These are phyloP conservation scores for Rhynchotus rufescens DNA, from an alignment of 2,797 vertebrate species.

Conservation along the genomic window DNA sequence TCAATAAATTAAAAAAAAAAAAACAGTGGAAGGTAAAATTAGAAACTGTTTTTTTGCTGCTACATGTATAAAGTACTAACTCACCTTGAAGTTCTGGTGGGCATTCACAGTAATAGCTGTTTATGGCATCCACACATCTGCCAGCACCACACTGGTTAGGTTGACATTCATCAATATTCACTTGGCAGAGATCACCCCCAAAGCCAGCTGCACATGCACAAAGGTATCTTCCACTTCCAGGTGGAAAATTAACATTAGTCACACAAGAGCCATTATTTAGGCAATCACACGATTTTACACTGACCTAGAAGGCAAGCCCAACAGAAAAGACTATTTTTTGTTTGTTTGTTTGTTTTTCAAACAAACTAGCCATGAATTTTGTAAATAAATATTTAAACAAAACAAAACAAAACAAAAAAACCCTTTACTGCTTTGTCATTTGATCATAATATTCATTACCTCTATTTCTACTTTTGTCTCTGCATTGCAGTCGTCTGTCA, in stretches of 20 bases:
- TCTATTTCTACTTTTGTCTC: constrained; percentile 78
- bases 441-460: constrained; percentile 75
- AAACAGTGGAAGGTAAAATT: background rate
- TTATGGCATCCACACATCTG: constrained; percentile 83
- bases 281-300: constrained; percentile 86
- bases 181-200: constrained; percentile 84
- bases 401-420: constrained; percentile 61
- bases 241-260: constrained; percentile 77
- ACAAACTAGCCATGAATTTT: background rate
- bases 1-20: background rate
- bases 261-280: constrained; percentile 88
- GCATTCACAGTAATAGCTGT: constrained; percentile 88
- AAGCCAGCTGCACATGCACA: constrained; percentile 87
- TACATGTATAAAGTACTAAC: background rate
- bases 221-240: constrained; percentile 83
- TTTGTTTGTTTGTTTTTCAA: background rate
- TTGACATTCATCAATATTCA: constrained; percentile 84
- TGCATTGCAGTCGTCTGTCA: constrained; percentile 86
- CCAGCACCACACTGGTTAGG: constrained; percentile 87
- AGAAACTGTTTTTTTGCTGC: background rate
- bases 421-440: background rate
- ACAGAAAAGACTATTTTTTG: constrained; percentile 29
- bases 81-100: constrained; percentile 86
- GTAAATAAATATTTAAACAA: background rate
- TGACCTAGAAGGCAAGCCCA: constrained; percentile 82